phyloP scores from a whole-genome alignment of 2,113 vertebrate genomes.

The Halcyon malimbica region DNA sequence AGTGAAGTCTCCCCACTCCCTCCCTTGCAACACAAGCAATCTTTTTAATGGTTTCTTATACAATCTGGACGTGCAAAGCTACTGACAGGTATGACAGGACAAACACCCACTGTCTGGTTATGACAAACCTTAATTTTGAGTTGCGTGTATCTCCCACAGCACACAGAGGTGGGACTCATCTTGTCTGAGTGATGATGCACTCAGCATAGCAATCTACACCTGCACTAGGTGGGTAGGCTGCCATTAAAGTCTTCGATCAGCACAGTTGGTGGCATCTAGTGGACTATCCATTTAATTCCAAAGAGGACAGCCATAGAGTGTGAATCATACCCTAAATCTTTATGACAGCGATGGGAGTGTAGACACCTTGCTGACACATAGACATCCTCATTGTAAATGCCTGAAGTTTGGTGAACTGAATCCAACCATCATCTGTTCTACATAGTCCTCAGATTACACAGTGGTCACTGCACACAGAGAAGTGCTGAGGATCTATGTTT shows the following conservation, averaged over 20 bases:
- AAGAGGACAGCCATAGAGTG: background rate
- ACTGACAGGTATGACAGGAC: background rate
- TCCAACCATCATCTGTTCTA: background rate
- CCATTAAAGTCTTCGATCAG: background rate
- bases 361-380: background rate
- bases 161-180: background rate
- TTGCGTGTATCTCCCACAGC: background rate
- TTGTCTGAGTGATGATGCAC: background rate
- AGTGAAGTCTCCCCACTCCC: background rate
- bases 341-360: background rate
- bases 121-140: constrained; percentile 23
- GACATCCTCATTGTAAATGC: background rate
- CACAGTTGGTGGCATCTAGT: background rate
- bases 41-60: constrained; percentile 45
- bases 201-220: background rate
- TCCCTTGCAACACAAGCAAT: constrained; percentile 47
- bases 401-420: background rate
- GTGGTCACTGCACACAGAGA: background rate
- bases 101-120: background rate
- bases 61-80: background rate
- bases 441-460: background rate
- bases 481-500: background rate
- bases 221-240: background rate
- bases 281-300: background rate
- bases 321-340: background rate